Conservation (phyloP, 2,888 invertebrate species). For the Blera fallax region DNA sequence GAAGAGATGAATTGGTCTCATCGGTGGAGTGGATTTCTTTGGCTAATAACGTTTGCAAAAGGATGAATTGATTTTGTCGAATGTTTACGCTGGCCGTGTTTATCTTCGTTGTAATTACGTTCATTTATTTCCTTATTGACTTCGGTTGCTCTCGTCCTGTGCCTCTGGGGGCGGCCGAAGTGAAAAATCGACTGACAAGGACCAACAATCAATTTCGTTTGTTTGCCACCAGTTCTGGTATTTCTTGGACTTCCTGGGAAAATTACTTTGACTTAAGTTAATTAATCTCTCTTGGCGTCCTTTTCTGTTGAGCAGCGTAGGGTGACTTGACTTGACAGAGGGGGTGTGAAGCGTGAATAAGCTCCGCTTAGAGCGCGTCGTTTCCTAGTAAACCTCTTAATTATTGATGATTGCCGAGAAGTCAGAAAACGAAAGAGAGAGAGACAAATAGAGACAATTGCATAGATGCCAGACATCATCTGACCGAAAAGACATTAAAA, state of each 20-base stretch:
- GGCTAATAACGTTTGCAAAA: conserved; percentile 71
- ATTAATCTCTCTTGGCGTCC: conserved; percentile 79
- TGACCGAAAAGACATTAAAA: conserved; percentile 47
- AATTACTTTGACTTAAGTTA: conserved; percentile 81
- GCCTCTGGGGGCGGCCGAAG: conserved; percentile 30
- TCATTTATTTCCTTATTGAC: conserved; percentile 75
- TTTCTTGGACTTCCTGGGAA: conserved; percentile 73
- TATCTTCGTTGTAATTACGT: conserved; percentile 75
- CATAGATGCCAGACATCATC: conserved; percentile 33
- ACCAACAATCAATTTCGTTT: conserved; percentile 74
- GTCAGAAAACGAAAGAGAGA: not conserved
- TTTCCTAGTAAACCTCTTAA: conserved; percentile 39
- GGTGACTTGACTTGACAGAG: conserved; percentile 15
- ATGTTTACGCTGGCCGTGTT: conserved; percentile 73
- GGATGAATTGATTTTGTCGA: conserved; percentile 72
- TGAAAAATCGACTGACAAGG: conserved; percentile 74
- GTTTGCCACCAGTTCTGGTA: conserved; percentile 51
- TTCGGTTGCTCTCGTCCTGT: conserved; percentile 60
- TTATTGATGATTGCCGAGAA: conserved; percentile 51
- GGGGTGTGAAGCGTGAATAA: conserved; percentile 61
- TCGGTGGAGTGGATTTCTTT: conserved; percentile 35
- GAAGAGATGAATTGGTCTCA: conserved; percentile 57
- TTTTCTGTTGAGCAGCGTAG: not conserved
- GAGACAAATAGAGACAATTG: not conserved
- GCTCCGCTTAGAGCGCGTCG: conserved; percentile 55